These are phyloP conservation scores for Rhabdophis nuchalis DNA, from an alignment of 2,797 vertebrate species.

Conservation along the genomic window DNA sequence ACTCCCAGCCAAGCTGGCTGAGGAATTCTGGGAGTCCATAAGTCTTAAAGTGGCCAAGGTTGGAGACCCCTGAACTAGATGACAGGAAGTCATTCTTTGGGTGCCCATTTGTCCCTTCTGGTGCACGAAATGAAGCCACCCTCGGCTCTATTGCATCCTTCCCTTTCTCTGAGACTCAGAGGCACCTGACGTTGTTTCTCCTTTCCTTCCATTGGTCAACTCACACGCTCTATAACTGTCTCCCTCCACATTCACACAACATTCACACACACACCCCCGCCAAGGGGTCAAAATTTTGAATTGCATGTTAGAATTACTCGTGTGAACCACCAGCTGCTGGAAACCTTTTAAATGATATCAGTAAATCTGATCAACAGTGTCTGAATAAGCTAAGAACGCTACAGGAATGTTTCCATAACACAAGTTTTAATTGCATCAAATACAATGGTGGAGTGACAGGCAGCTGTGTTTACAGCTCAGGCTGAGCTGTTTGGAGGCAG, in stretches of 20 bases:
- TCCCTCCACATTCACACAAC: neutral
- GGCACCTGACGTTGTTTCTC: neutral
- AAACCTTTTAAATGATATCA: neutral
- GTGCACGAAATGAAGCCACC: neutral
- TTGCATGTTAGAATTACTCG: neutral
- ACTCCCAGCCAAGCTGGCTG: too few species aligned
- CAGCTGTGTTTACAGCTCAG: constrained; percentile 11
- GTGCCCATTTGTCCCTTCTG: neutral
- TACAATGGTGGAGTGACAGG: neutral
- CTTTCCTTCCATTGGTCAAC: neutral
- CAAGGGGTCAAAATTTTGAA: neutral
- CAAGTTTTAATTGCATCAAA: neutral
- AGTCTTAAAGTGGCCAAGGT: too few species aligned
- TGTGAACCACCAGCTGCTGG: neutral
- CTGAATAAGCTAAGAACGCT: neutral
- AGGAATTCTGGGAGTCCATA: too few species aligned
- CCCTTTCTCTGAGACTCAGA: neutral
- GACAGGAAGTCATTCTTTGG: neutral
- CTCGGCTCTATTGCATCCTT: neutral
- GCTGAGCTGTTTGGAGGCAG: neutral
- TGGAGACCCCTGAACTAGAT: neutral
- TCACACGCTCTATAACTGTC: neutral
- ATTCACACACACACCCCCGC: too few species aligned
- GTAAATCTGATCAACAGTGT: neutral
- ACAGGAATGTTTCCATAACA: constrained; percentile 14